Conservation (phyloP, 2,113 vertebrate genomes). For the Menura novaehollandiae region DNA sequence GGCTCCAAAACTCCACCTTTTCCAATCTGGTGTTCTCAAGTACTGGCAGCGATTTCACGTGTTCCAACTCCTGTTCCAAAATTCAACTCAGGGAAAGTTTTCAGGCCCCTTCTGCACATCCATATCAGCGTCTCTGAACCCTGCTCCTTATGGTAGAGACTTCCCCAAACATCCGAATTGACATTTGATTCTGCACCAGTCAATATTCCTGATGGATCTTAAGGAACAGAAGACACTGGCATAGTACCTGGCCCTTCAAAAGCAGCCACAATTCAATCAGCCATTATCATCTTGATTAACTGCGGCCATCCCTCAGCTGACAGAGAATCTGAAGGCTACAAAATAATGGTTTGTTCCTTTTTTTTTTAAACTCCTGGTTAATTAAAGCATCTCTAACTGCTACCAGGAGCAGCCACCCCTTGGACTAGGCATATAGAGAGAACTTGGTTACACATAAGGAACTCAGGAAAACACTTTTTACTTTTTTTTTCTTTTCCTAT, state of each 20-base stretch:
- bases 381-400: background rate
- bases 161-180: background rate
- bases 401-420: background rate
- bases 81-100: background rate
- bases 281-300: background rate
- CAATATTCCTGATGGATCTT: background rate
- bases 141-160: background rate
- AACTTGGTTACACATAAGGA: background rate
- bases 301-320: background rate
- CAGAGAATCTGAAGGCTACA: background rate
- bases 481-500: background rate
- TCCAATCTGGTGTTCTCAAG: background rate
- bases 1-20: conserved; percentile 14
- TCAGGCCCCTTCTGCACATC: background rate
- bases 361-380: background rate
- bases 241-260: background rate
- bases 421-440: background rate
- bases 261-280: background rate
- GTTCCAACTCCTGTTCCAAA: background rate
- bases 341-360: background rate
- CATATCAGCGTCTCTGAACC: background rate
- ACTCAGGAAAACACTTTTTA: background rate
- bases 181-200: background rate
- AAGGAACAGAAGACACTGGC: background rate
- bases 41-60: background rate